A percentile compares a stretch with the other conserved stretches of the same genome.
These are phyloP conservation scores for Colius striatus DNA, from an alignment of 2,113 vertebrate species.

Conservation along the genomic window DNA sequence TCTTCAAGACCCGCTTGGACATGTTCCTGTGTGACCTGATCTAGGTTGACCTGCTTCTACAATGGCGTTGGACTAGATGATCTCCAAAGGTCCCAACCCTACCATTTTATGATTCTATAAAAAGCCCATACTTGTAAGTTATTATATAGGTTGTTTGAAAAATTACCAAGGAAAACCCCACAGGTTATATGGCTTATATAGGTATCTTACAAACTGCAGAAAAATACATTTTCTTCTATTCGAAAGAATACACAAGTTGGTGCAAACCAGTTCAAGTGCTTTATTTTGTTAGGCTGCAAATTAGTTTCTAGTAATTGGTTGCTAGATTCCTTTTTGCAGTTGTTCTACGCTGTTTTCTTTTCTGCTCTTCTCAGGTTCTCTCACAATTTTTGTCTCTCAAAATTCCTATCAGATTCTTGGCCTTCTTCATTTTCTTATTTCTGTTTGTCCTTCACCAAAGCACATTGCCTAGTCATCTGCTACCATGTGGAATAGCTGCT, in stretches of 20 bases:
- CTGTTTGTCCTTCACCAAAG: neutral
- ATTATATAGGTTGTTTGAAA: neutral
- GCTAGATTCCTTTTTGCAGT: neutral
- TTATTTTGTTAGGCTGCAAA: neutral
- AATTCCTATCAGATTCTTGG: neutral
- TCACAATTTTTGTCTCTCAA: neutral
- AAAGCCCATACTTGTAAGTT: neutral
- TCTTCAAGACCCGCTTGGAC: too few species aligned
- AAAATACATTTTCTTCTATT: neutral
- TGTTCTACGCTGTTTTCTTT: neutral
- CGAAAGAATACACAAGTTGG: fast-evolving
- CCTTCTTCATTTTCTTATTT: neutral
- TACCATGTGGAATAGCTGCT: neutral
- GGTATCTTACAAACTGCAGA: neutral
- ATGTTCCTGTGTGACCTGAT: too few species aligned
- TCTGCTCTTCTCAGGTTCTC: neutral
- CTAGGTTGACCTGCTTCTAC: too few species aligned
- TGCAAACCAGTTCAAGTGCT: neutral
- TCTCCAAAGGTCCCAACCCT: too few species aligned
- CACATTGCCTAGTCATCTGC: neutral
- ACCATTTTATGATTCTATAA: too few species aligned
- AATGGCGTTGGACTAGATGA: too few species aligned
- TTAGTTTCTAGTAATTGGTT: neutral
- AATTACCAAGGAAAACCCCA: neutral
- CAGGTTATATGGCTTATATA: neutral